These are phyloP conservation scores for Notodonta dromedarius DNA, from an alignment of 2,888 invertebrate genomes.

Conservation along the genomic window DNA sequence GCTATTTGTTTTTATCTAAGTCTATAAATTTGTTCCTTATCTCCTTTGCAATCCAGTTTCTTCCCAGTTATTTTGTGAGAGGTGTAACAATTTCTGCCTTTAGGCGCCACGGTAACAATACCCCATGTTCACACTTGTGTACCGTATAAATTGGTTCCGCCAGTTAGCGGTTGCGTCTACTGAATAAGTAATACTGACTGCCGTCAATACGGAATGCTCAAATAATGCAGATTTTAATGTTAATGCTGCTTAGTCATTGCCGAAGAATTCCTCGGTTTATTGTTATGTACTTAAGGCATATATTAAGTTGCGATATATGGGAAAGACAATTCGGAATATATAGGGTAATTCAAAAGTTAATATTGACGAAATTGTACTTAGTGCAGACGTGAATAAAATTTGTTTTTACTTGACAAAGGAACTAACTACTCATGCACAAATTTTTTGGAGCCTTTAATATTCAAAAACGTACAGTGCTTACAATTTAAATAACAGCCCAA, in stretches of 20 bases:
- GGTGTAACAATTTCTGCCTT: conserved; percentile 68
- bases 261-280: conserved; percentile 24
- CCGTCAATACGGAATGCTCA: conserved; percentile 45
- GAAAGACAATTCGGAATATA: conserved; percentile 1
- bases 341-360: too few relatives aligned
- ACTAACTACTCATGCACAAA: too few relatives aligned
- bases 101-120: conserved; percentile 60
- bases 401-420: too few relatives aligned
- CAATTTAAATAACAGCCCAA: too few relatives aligned
- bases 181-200: conserved; percentile 55
- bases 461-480: too few relatives aligned
- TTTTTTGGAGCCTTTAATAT: too few relatives aligned
- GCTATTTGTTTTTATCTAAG: neutral
- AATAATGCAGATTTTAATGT: conserved; percentile 48
- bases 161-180: conserved; percentile 54
- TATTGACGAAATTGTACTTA: too few relatives aligned
- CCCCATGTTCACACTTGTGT: conserved; percentile 47
- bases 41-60: conserved; percentile 27
- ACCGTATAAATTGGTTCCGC: conserved; percentile 64
- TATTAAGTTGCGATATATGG: neutral
- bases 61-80: conserved; percentile 56
- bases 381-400: too few relatives aligned
- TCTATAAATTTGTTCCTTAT: neutral
- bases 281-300: neutral
- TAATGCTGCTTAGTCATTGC: conserved; percentile 47